phyloP scores from a whole-genome alignment of 2,888 invertebrate genomes.

The Erannis defoliaria region DNA sequence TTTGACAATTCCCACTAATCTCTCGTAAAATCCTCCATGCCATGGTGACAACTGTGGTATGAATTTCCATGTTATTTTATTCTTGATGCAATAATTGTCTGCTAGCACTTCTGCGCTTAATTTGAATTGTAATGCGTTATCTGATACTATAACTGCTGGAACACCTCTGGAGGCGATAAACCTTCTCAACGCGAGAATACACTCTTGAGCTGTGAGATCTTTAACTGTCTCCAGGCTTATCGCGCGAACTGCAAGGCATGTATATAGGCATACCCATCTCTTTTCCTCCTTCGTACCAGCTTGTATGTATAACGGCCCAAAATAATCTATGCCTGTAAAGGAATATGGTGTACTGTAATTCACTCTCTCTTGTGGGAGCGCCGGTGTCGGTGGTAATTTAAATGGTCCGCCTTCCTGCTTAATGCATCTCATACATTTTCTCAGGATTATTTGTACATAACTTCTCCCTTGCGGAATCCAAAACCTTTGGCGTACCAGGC shows the following conservation, averaged over 20 bases:
- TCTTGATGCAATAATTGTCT: no score
- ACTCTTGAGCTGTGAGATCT: slow-evolving; percentile 36
- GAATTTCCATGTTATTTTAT: no score
- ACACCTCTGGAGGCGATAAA: slow-evolving; percentile 27
- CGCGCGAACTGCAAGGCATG: slow-evolving; percentile 36
- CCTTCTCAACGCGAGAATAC: slow-evolving; percentile 29
- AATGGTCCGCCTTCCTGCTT: slow-evolving; percentile 1
- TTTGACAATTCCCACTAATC: no score
- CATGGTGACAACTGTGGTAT: no score
- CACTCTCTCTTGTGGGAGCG: background rate
- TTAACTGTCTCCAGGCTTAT: slow-evolving; percentile 33
- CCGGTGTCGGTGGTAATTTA: background rate
- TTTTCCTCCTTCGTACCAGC: slow-evolving; percentile 7
- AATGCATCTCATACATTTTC: background rate
- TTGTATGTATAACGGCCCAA: background rate
- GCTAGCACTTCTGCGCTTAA: slow-evolving; percentile 29
- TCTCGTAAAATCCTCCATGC: no score
- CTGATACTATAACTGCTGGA: slow-evolving; percentile 28
- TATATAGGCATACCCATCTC: slow-evolving; percentile 38
- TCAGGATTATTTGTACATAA: background rate
- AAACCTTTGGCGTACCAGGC: background rate
- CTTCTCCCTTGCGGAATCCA: slow-evolving; percentile 10
- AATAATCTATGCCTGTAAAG: background rate
- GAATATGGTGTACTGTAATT: background rate
- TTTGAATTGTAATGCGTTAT: slow-evolving; percentile 37